phyloP scores from a whole-genome alignment of 2,113 vertebrate genomes.

The Panurus biarmicus region DNA sequence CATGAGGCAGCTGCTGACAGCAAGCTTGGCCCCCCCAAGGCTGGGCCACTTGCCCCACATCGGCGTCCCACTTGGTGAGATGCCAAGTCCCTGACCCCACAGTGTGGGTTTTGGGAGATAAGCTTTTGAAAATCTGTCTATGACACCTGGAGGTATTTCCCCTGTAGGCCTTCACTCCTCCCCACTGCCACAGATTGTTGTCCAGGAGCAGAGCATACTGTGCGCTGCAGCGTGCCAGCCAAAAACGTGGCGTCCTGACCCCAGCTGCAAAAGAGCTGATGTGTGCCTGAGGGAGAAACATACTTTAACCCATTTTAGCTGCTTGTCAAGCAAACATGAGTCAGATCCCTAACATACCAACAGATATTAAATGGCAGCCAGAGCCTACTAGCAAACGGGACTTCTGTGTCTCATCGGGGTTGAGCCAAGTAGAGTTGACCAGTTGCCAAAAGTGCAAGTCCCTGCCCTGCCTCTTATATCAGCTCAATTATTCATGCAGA shows the following conservation, averaged over 20 bases:
- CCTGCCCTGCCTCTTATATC: background rate
- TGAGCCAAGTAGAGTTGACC: background rate
- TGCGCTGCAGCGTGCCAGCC: background rate
- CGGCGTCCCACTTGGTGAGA: rapidly evolving
- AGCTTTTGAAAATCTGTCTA: background rate
- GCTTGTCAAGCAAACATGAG: constrained; percentile 1
- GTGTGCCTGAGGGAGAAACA: constrained; percentile 5
- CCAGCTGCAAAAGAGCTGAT: background rate
- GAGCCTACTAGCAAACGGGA: background rate
- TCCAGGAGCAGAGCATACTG: background rate
- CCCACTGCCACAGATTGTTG: background rate
- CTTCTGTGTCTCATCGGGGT: background rate
- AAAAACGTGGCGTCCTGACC: background rate
- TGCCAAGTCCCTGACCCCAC: background rate
- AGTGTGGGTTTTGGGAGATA: background rate
- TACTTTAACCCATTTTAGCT: constrained; percentile 18
- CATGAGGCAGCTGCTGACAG: background rate
- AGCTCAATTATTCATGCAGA: background rate
- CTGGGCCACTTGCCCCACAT: background rate
- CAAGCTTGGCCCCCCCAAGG: too few species aligned
- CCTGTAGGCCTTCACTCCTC: background rate
- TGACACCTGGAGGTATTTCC: background rate
- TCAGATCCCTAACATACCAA: constrained; percentile 21
- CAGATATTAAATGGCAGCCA: constrained; percentile 14
- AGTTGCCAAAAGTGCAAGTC: background rate